A percentile compares a stretch with the other conserved stretches of the same genome.
Evolutionary conservation across 1,140 invertebrate genomes (phyloP).

Genomic region (Drosophila arizonae): DNA sequence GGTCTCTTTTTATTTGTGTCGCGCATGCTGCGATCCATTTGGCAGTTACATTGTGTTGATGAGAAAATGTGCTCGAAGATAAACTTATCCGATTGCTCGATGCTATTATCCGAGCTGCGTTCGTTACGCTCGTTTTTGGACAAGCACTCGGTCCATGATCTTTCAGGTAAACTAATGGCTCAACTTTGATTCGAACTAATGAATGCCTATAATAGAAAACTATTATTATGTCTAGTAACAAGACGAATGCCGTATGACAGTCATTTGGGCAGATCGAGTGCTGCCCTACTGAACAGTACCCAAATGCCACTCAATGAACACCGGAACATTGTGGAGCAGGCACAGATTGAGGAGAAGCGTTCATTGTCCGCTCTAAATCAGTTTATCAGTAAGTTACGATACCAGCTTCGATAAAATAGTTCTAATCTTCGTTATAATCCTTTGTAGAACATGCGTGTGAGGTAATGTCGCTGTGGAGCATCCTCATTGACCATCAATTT

Average conservation of each 20-base stretch:
- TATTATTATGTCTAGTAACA: conserved; percentile 8
- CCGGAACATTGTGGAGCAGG: conserved; percentile 82
- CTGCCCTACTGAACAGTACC: conserved; percentile 48
- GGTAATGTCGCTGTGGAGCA: conserved; percentile 96
- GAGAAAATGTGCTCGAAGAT: conserved; percentile 82
- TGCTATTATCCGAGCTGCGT: conserved; percentile 83
- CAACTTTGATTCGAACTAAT: background rate
- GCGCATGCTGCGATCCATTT: conserved; percentile 92
- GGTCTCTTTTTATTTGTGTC: conserved; percentile 95
- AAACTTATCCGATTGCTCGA: conserved; percentile 83
- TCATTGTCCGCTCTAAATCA: conserved; percentile 91
- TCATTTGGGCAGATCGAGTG: conserved; percentile 74
- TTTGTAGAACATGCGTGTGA: conserved; percentile 89
- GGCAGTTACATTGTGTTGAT: conserved; percentile 88
- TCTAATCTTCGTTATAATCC: background rate
- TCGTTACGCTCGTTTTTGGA: conserved; percentile 83
- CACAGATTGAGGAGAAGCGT: conserved; percentile 86
- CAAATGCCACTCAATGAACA: conserved; percentile 62
- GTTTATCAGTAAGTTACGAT: conserved; percentile 85
- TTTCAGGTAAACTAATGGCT: conserved; percentile 56
- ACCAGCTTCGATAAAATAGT: background rate
- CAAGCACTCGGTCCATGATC: conserved; percentile 75
- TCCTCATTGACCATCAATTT: conserved; percentile 96
- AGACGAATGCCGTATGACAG: conserved; percentile 51
- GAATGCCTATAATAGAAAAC: background rate